Percentiles rank a stretch among this genome's conserved stretches.
Evolutionary conservation across 2,797 vertebrate genomes (phyloP).

Genomic region (Otus scops): DNA sequence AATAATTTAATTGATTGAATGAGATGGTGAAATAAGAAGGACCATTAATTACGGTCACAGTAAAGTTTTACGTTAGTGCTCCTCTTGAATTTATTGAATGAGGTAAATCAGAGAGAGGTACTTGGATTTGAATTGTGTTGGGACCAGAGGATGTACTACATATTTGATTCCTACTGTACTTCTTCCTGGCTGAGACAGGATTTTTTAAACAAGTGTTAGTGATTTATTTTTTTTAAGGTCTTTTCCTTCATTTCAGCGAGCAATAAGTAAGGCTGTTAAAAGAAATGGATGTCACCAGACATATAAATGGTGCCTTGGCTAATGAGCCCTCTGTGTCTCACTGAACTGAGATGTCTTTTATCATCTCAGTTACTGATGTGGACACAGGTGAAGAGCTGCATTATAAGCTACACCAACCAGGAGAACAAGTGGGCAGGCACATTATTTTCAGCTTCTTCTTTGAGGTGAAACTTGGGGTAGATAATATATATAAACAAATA

Average conservation of each 20-base stretch:
- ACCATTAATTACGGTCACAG: not conserved
- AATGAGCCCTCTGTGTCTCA: not conserved
- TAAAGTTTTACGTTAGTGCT: not conserved
- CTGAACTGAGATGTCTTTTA: not conserved
- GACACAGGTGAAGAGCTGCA: not conserved
- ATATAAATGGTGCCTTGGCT: not conserved
- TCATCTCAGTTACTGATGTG: not conserved
- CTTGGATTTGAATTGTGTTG: not conserved
- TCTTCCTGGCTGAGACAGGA: not conserved
- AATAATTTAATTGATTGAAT: conserved; percentile 31
- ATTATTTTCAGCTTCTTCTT: not conserved
- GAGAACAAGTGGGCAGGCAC: not conserved
- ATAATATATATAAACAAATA: not conserved
- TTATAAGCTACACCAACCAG: not conserved
- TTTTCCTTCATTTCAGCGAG: not conserved
- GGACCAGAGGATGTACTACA: not conserved
- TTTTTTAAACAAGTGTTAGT: not conserved
- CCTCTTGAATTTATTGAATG: not conserved
- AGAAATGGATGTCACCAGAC: not conserved
- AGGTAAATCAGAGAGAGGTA: not conserved
- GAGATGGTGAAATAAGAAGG: conserved; percentile 18
- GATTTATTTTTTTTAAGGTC: rapidly evolving
- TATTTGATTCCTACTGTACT: not conserved
- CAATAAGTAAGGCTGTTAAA: not conserved
- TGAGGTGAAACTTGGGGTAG: not conserved